A percentile compares a stretch with the other conserved stretches of the same genome.
Conservation (phyloP, 2,888 invertebrate species). For the Poecilobothrus nobilitatus region DNA sequence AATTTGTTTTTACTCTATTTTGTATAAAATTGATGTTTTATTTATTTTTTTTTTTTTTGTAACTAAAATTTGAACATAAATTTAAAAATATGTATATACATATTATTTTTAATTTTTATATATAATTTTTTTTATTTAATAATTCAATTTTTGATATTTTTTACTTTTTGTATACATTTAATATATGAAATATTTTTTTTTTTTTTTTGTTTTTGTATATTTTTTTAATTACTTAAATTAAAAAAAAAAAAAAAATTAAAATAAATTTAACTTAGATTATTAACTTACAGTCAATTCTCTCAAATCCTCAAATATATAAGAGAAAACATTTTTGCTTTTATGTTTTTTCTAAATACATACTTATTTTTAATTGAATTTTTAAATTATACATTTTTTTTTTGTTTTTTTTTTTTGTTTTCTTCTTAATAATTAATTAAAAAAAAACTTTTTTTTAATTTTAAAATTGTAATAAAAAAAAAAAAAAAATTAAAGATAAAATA, state of each 20-base stretch:
- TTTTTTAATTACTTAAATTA: not conserved
- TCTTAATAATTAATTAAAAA: not conserved
- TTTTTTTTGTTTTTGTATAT: no score
- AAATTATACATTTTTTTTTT: not conserved
- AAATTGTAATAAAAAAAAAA: not conserved
- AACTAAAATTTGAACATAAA: no score
- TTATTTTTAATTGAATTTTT: no score
- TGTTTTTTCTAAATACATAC: not conserved
- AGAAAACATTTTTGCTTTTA: not conserved
- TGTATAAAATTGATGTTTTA: no score
- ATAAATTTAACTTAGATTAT: not conserved
- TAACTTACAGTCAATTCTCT: not conserved
- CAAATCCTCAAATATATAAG: not conserved
- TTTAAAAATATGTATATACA: no score
- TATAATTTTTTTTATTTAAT: not conserved
- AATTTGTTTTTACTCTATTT: no score
- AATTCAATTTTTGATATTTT: not conserved
- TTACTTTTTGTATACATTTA: not conserved
- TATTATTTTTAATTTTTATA: no score
- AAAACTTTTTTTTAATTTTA: not conserved
- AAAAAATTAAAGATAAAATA: not conserved
- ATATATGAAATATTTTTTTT: not conserved
- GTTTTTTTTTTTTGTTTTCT: not conserved
- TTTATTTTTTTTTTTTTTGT: no score
- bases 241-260: not conserved